phyloP scores from a whole-genome alignment of 2,888 invertebrate genomes.

The Luffia ferchaultella region DNA sequence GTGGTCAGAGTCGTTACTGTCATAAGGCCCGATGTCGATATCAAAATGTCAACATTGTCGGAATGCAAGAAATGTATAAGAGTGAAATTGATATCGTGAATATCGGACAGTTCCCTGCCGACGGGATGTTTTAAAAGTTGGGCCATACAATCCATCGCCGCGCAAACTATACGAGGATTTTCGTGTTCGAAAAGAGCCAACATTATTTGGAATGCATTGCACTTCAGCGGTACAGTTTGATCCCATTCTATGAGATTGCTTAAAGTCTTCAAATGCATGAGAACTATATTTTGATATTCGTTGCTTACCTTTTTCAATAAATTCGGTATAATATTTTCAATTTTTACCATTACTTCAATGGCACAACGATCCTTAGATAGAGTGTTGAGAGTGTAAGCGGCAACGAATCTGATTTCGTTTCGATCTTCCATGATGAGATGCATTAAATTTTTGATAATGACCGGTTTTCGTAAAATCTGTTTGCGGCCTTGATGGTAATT shows the following conservation, averaged over 20 bases:
- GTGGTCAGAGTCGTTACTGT: conserved; percentile 40
- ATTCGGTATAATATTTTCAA: conserved; percentile 32
- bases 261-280: conserved; percentile 39
- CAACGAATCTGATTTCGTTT: conserved; percentile 44
- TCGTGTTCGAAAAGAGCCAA: conserved; percentile 27
- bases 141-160: conserved; percentile 43
- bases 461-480: conserved; percentile 30
- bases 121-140: conserved; percentile 45
- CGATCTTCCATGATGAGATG: conserved; percentile 36
- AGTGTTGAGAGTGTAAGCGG: conserved; percentile 36
- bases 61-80: conserved; percentile 25
- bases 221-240: conserved; percentile 31
- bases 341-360: conserved; percentile 28
- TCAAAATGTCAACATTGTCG: conserved; percentile 25
- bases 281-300: conserved; percentile 39
- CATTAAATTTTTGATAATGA: conserved; percentile 35
- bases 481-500: conserved; percentile 35
- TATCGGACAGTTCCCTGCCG: conserved; percentile 39
- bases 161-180: conserved; percentile 29
- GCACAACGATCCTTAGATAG: conserved; percentile 33
- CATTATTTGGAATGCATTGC: conserved; percentile 45
- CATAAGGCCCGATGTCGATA: conserved; percentile 38
- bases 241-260: conserved; percentile 39
- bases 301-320: conserved; percentile 43
- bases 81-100: conserved; percentile 33